Base-by-base conservation (phyloP, 2,888 invertebrate species). In the Eutolmus rufibarbis region DNA sequence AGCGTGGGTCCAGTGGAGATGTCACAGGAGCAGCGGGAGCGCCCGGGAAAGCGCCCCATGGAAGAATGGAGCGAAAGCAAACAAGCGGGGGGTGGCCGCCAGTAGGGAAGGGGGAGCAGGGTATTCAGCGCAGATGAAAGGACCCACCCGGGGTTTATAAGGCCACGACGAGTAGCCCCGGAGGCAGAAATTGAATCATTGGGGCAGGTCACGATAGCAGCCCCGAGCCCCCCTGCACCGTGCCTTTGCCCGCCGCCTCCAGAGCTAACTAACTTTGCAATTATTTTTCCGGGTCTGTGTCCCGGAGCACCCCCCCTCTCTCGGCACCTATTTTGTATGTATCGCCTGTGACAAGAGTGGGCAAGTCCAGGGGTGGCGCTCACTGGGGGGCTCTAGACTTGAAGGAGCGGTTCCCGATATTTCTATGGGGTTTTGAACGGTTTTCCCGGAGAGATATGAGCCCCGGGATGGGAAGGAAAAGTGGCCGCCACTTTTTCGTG, bases 151-250 rank as follows among this genome's bases (percentile, higher is more conserved):
- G 57, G 37, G 57, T 40, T 37, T 57, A 57, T 34, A 82, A 37
- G 66, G 57, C 66, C 56, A 37, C 23, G 79, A 16, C 37, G 82
- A 84, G 28, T 66, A 84, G 82, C 82, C 82, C 66, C 66, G 23
- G 34, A 84, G 82, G 82, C 66, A 66, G 66, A 84, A 84, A 84
- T 84, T 84, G 57, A 84, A 84, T 84, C 82, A 84, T 84, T 84
- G 82, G 82, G 82, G 82, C 66, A 84, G 82, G 82, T 84, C 82
- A 84, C 82, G 66, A 84, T 37, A 84, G 40, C 66, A 66, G 40
- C 40, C n/a, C 31, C 8, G 23, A 34, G 40, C 57, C 16, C 43
- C 43, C 43, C 43, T 16, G 5, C 19, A 14, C 12, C 14, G 5
- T 57, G 19, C 0, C 37, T 34, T 4, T 34, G 34, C 34, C 34